phyloP scores from a whole-genome alignment of 2,113 vertebrate genomes.

The Apus apus region DNA sequence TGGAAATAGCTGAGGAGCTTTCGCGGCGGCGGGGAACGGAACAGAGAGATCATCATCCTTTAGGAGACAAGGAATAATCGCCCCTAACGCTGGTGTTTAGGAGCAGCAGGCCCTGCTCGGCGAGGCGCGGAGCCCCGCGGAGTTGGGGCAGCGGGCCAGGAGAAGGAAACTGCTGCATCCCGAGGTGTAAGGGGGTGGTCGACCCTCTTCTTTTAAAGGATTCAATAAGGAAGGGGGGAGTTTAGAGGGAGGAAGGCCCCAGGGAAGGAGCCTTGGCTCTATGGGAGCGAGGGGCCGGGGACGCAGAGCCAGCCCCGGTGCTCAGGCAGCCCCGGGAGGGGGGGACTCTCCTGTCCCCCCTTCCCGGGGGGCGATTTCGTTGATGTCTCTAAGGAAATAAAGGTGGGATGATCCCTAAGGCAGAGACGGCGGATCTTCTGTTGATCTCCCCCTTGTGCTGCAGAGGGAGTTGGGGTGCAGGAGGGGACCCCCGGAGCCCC shows the following conservation, averaged over 20 bases:
- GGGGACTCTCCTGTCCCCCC: not conserved
- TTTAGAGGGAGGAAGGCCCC: not conserved
- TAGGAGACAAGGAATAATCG: not conserved
- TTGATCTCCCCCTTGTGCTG: rapidly evolving
- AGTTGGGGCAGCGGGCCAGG: not conserved
- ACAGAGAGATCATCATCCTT: too few species aligned
- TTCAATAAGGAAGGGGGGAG: not conserved
- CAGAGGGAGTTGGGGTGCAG: not conserved
- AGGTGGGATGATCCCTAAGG: not conserved
- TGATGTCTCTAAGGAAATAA: not conserved
- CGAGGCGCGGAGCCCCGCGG: not conserved
- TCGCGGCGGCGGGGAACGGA: too few species aligned
- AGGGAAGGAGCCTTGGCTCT: not conserved
- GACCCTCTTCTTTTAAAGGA: not conserved
- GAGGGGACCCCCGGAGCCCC: not conserved
- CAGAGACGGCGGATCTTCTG: not conserved
- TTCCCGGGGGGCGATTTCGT: not conserved
- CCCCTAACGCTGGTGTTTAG: not conserved
- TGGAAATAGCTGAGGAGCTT: not conserved
- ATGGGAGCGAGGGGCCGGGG: not conserved
- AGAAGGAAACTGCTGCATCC: too few species aligned
- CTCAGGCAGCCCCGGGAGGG: not conserved
- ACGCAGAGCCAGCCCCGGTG: not conserved
- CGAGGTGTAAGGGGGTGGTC: too few species aligned
- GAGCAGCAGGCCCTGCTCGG: not conserved